Conservation (phyloP, 2,888 invertebrate genomes). For the Panorpa germanica region DNA sequence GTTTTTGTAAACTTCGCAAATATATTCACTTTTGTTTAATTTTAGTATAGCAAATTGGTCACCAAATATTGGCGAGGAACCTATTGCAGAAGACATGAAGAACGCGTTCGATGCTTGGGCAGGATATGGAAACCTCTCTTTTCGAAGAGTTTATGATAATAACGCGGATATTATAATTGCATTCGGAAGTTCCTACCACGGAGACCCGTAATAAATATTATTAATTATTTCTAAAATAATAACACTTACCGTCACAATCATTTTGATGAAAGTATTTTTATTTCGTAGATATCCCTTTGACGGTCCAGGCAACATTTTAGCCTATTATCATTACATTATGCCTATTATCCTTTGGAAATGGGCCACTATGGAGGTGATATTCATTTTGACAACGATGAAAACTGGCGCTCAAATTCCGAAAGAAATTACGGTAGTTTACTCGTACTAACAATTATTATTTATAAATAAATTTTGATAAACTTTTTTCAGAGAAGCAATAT, state of each 20-base stretch:
- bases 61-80: constrained; percentile 33
- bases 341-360: constrained; percentile 48
- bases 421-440: too few species aligned
- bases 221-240: too few species aligned
- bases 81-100: constrained; percentile 34
- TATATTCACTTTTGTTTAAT: too few species aligned
- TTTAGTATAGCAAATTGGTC: constrained; percentile 50
- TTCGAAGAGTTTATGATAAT: constrained; percentile 27
- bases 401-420: too few species aligned
- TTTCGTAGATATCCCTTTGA: constrained; percentile 64
- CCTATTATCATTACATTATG: too few species aligned
- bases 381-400: constrained; percentile 65
- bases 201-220: too few species aligned
- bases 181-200: constrained; percentile 49
- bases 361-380: constrained; percentile 41
- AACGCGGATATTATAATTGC: constrained; percentile 55
- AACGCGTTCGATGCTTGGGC: constrained; percentile 50
- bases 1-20: too few species aligned
- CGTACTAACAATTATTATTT: too few species aligned
- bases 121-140: constrained; percentile 37
- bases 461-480: too few species aligned
- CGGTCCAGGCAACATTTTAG: constrained; percentile 49
- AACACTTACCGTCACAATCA: too few species aligned
- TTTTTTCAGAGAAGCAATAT: too few species aligned
- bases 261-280: too few species aligned